Percentiles rank a stretch among this genome's conserved stretches.
phyloP scores from a whole-genome alignment of 2,888 invertebrate genomes.

The Alloscopus bannaensis region DNA sequence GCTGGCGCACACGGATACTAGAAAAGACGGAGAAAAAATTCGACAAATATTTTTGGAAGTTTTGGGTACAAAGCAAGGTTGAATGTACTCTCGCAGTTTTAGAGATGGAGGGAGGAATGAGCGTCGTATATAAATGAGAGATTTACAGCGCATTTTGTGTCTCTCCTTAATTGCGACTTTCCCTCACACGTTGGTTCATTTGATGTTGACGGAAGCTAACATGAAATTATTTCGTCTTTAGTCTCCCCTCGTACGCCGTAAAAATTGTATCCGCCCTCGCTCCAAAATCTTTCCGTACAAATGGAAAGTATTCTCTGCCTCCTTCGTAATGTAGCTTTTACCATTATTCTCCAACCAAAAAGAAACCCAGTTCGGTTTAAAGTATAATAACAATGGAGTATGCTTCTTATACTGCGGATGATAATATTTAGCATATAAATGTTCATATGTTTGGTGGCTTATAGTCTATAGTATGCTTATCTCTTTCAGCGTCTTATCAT shows the following conservation, averaged over 20 bases:
- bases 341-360: slow-evolving; percentile 5
- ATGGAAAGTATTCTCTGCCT: not conserved
- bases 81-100: no score
- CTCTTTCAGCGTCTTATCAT: no score
- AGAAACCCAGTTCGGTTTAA: not conserved
- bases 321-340: not conserved
- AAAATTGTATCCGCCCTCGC: not conserved
- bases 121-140: no score
- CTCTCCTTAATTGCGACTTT: slow-evolving; percentile 25
- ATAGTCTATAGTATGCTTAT: no score
- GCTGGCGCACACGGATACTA: no score
- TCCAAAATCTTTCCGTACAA: slow-evolving; percentile 3
- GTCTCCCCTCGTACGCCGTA: slow-evolving; percentile 23
- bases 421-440: slow-evolving; percentile 32
- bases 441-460: slow-evolving; percentile 24
- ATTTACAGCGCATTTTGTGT: slow-evolving; percentile 13
- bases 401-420: not conserved
- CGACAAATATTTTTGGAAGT: no score
- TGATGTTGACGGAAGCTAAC: slow-evolving; percentile 14
- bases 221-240: slow-evolving; percentile 19
- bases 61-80: no score
- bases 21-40: no score
- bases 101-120: no score
- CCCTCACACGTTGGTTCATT: slow-evolving; percentile 21
- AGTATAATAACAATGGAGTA: not conserved